These are phyloP conservation scores for Eciton burchellii DNA, from an alignment of 1,140 invertebrate species.

Conservation along the genomic window DNA sequence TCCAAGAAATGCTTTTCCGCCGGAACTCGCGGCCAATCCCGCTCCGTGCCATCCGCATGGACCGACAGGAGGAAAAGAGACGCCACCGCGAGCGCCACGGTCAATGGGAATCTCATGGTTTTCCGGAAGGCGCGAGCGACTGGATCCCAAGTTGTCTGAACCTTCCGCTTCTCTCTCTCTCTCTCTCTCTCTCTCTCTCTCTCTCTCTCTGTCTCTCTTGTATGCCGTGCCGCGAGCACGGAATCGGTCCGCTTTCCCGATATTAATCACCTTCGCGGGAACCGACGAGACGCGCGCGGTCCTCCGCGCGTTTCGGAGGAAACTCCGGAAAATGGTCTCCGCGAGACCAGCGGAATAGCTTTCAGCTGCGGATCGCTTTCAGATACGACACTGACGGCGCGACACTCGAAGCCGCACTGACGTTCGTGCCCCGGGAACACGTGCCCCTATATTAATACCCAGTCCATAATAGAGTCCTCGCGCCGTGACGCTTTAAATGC, in stretches of 20 bases:
- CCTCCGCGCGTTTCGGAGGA: too few relatives aligned
- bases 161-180: too few relatives aligned
- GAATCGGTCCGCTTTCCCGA: too few relatives aligned
- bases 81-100: constrained; percentile 58
- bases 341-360: too few relatives aligned
- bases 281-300: too few relatives aligned
- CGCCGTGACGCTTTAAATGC: neutral
- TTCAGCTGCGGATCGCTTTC: neutral
- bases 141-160: too few relatives aligned
- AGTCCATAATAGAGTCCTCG: neutral
- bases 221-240: too few relatives aligned
- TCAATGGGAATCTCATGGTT: constrained; percentile 72
- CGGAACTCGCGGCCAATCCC: too few relatives aligned
- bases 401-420: constrained; percentile 17
- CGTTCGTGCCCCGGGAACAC: constrained; percentile 1
- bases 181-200: too few relatives aligned
- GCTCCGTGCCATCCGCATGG: constrained; percentile 31
- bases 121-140: neutral
- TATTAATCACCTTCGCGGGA: constrained; percentile 15
- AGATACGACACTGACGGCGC: neutral
- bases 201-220: too few relatives aligned
- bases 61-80: constrained; percentile 62
- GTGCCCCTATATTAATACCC: neutral
- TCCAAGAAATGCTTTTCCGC: constrained; percentile 67
- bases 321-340: too few relatives aligned